Percentiles rank a stretch among this genome's conserved stretches.
phyloP scores from a whole-genome alignment of 64 coral and sea anemone species.

The Montipora sp. region DNA sequence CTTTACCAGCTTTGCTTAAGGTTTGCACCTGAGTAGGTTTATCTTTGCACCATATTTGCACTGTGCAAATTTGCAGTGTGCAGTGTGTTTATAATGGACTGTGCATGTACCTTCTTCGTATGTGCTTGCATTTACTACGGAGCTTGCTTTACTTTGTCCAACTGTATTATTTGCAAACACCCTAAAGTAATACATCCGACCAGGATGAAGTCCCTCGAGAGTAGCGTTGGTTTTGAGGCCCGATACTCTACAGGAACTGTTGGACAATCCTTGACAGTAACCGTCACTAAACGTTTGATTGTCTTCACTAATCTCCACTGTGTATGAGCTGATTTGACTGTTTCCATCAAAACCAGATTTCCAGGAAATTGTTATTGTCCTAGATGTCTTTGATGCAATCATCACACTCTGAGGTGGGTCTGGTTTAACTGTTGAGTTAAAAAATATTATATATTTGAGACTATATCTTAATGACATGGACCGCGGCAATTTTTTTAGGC shows the following conservation, averaged over 20 bases:
- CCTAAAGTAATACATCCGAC: background rate
- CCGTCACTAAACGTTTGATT: background rate
- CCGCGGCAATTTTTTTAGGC: too few relatives aligned
- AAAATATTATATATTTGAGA: too few relatives aligned
- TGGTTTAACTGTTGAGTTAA: background rate
- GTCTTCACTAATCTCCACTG: background rate
- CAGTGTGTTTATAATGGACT: too few relatives aligned
- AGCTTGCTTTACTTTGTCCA: background rate
- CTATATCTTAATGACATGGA: too few relatives aligned
- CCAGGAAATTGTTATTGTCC: constrained; percentile 12
- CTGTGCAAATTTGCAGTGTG: too few relatives aligned
- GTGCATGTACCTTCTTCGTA: constrained; percentile 21
- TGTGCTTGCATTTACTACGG: background rate
- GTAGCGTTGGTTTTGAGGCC: background rate
- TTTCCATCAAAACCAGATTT: constrained; percentile 13
- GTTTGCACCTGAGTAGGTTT: too few relatives aligned
- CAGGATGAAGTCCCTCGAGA: background rate
- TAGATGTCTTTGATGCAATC: background rate
- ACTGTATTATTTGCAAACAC: background rate
- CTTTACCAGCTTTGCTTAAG: too few relatives aligned
- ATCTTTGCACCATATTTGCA: too few relatives aligned
- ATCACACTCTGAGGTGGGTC: background rate
- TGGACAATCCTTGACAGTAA: background rate
- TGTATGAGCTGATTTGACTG: background rate
- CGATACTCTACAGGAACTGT: background rate